phyloP scores from a whole-genome alignment of 2,888 invertebrate genomes.

The Drosophila macrospina region DNA sequence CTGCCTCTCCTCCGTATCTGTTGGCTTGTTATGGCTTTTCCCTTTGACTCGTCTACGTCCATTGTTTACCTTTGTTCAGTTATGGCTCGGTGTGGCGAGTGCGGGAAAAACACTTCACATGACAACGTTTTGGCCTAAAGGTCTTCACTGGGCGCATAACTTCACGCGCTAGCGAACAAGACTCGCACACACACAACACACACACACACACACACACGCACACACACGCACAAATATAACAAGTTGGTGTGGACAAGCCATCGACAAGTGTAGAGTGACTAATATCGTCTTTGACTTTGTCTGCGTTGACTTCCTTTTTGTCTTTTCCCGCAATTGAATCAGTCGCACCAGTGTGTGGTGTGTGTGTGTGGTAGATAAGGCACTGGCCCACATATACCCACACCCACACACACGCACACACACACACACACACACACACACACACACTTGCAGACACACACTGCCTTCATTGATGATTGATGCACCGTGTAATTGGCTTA shows the following conservation, averaged over 20 bases:
- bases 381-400: constrained; percentile 18
- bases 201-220: not conserved
- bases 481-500: constrained; percentile 77
- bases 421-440: not conserved
- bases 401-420: constrained; percentile 5
- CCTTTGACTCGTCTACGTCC: constrained; percentile 12
- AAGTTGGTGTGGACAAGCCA: constrained; percentile 28
- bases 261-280: constrained; percentile 56
- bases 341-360: constrained; percentile 13
- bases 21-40: constrained; percentile 6
- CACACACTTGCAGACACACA: not conserved
- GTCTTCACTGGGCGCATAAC: constrained; percentile 47
- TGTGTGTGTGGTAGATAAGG: constrained; percentile 30
- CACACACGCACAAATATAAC: not conserved
- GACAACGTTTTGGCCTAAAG: constrained; percentile 41
- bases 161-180: constrained; percentile 42
- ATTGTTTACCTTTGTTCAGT: constrained; percentile 37
- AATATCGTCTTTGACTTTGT: constrained; percentile 34
- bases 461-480: constrained; percentile 60
- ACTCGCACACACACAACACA: constrained; percentile 9
- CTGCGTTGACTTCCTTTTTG: constrained; percentile 47
- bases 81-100: constrained; percentile 15
- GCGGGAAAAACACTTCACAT: constrained; percentile 39
- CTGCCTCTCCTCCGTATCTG: not conserved
- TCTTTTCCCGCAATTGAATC: constrained; percentile 39